Conservation (phyloP, 2,113 vertebrate genomes). For the Albula glossodonta region DNA sequence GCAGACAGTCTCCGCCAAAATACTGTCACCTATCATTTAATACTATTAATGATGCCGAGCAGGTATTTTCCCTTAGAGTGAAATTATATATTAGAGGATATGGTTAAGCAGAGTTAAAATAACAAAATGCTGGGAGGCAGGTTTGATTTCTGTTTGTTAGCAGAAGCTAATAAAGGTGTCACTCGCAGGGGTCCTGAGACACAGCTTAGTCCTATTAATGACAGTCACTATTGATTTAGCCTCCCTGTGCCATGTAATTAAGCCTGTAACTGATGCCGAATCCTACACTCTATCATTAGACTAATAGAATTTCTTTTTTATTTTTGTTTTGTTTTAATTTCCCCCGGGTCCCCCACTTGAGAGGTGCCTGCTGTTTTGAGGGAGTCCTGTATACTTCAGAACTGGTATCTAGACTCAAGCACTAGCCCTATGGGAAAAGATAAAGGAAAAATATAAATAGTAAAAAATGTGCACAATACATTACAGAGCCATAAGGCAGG, state of each 20-base stretch:
- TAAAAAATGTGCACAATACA: neutral
- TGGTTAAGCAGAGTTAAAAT: slow-evolving; percentile 36
- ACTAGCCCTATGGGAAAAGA: neutral
- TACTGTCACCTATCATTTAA: too few species aligned
- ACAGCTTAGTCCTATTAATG: slow-evolving; percentile 54
- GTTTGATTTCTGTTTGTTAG: slow-evolving; percentile 50
- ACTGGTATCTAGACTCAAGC: neutral
- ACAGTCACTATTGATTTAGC: slow-evolving; percentile 56
- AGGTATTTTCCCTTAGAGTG: neutral
- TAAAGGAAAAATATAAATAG: neutral
- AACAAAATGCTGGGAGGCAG: slow-evolving; percentile 39
- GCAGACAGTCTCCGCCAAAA: too few species aligned
- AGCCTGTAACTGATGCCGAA: slow-evolving; percentile 50
- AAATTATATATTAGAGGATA: slow-evolving; percentile 28
- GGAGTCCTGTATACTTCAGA: neutral
- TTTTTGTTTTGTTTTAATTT: slow-evolving; percentile 7
- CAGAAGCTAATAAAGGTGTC: slow-evolving; percentile 57
- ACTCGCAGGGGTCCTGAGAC: slow-evolving; percentile 39
- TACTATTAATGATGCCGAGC: neutral
- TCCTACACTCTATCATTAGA: slow-evolving; percentile 33
- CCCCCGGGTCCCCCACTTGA: neutral
- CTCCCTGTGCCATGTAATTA: slow-evolving; percentile 57
- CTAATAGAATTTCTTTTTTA: slow-evolving; percentile 17
- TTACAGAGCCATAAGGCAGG: neutral
- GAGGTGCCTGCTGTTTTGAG: neutral